These are phyloP conservation scores for Copidosoma aretas DNA, from an alignment of 2,888 invertebrate species.

Conservation along the genomic window DNA sequence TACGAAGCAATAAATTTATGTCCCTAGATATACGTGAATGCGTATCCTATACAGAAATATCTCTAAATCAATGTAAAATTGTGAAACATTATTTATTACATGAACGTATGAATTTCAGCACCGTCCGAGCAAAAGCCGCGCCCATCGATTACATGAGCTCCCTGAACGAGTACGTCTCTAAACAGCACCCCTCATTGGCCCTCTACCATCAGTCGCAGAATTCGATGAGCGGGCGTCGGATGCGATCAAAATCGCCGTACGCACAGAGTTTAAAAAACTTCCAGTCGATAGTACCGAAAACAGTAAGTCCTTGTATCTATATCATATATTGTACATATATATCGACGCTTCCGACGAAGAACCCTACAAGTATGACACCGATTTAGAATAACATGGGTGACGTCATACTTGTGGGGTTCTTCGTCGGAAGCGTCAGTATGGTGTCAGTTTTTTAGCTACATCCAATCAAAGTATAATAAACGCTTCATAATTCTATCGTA, in stretches of 20 bases:
- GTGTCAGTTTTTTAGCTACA: too few relatives aligned
- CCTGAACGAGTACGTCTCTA: conserved; percentile 31
- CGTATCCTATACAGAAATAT: too few relatives aligned
- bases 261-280: conserved; percentile 51
- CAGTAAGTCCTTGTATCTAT: conserved; percentile 3
- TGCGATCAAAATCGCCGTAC: conserved; percentile 54
- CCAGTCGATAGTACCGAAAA: conserved; percentile 45
- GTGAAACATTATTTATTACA: conserved; percentile 1
- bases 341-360: too few relatives aligned
- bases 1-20: conserved; percentile 41
- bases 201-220: conserved; percentile 30
- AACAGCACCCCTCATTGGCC: conserved; percentile 45
- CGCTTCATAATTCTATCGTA: too few relatives aligned
- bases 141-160: conserved; percentile 55
- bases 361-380: too few relatives aligned
- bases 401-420: too few relatives aligned
- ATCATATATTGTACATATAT: neutral
- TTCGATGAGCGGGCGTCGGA: conserved; percentile 47
- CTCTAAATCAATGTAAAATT: too few relatives aligned
- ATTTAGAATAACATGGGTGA: too few relatives aligned
- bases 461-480: neutral
- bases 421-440: too few relatives aligned
- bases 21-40: neutral
- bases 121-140: conserved; percentile 49
- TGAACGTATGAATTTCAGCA: conserved; percentile 46